Conservation (phyloP, 2,113 vertebrate genomes). For the Cacatua alba region DNA sequence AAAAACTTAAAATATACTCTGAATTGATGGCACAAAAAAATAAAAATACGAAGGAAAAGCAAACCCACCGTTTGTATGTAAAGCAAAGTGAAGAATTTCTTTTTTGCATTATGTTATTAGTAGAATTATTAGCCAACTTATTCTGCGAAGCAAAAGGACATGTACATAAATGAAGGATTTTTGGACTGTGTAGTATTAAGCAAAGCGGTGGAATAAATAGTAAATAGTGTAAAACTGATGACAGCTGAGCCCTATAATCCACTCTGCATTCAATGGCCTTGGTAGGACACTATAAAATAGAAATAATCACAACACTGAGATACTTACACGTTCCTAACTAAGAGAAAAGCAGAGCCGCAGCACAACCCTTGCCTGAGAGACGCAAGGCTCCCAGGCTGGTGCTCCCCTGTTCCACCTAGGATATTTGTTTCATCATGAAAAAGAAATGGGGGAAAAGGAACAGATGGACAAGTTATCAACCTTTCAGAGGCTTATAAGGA, state of each 20-base stretch:
- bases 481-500: not conserved
- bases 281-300: not conserved
- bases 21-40: not conserved
- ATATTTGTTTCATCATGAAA: not conserved
- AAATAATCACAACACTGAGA: not conserved
- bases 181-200: not conserved
- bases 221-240: not conserved
- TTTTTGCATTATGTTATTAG: not conserved
- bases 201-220: not conserved
- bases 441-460: not conserved
- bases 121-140: not conserved
- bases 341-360: not conserved
- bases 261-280: not conserved
- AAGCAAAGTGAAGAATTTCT: not conserved
- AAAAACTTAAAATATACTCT: not conserved
- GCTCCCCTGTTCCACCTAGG: not conserved
- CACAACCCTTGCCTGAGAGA: not conserved
- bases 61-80: rapidly evolving
- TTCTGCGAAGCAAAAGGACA: not conserved
- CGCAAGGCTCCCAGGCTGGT: not conserved
- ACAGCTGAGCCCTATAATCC: not conserved
- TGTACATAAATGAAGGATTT: rapidly evolving
- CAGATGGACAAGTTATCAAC: not conserved
- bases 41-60: not conserved
- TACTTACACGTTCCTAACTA: not conserved